phyloP scores from a whole-genome alignment of 2,113 vertebrate genomes.

The Pluvialis apricaria region DNA sequence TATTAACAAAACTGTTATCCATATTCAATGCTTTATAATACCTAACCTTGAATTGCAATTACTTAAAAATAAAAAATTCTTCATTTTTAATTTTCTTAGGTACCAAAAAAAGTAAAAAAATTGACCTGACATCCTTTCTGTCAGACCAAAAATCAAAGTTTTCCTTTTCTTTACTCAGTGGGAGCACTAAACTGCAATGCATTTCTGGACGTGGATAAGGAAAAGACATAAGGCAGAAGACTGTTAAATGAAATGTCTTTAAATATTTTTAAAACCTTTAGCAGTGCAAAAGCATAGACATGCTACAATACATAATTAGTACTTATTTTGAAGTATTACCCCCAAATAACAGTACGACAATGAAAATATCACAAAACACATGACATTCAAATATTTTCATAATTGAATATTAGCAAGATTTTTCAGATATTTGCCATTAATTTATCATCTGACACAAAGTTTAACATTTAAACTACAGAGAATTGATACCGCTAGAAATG shows the following conservation, averaged over 20 bases:
- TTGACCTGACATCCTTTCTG: background rate
- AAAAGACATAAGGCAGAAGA: background rate
- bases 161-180: background rate
- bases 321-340: background rate
- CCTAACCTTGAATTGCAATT: background rate
- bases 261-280: background rate
- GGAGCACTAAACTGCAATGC: background rate
- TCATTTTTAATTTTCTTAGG: background rate
- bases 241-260: background rate
- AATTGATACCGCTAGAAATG: background rate
- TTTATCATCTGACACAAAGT: background rate
- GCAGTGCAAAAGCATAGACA: background rate
- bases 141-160: background rate
- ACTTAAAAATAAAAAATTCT: background rate
- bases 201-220: background rate
- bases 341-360: slow-evolving; percentile 42
- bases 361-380: background rate
- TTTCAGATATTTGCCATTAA: background rate
- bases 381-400: background rate
- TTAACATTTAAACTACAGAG: background rate
- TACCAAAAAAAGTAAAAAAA: background rate
- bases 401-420: background rate
- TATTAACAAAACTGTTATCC: background rate
- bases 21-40: background rate
- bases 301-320: background rate